A percentile compares a stretch with the other conserved stretches of the same genome.
Evolutionary conservation across 2,888 invertebrate genomes (phyloP).

Genomic region (Temnothorax rugatulus): DNA sequence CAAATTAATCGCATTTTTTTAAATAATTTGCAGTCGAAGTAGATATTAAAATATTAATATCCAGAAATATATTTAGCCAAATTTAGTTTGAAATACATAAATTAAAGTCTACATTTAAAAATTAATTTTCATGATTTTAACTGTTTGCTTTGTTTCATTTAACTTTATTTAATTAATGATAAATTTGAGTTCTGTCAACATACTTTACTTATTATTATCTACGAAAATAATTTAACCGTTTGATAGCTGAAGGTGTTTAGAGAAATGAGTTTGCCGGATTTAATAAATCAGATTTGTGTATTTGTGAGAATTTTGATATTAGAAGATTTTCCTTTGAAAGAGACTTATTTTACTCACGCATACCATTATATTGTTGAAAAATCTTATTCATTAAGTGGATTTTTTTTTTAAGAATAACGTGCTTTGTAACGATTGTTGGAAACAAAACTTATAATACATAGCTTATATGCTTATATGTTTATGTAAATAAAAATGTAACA

Average conservation of each 20-base stretch:
- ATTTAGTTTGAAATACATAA: not conserved
- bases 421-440: not conserved
- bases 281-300: slow-evolving; percentile 15
- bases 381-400: slow-evolving; percentile 8
- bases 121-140: not conserved
- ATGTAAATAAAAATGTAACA: not conserved
- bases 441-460: not conserved
- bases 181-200: not conserved
- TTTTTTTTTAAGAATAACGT: not conserved
- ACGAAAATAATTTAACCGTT: slow-evolving; percentile 20
- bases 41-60: not conserved
- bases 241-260: slow-evolving; percentile 12
- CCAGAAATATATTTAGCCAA: not conserved
- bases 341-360: not conserved
- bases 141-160: not conserved
- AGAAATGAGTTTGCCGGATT: not conserved
- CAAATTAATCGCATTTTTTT: not conserved
- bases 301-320: not conserved
- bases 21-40: not conserved
- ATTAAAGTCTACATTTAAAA: slow-evolving; percentile 17
- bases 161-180: not conserved
- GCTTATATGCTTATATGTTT: not conserved
- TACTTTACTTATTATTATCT: not conserved
- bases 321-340: slow-evolving; percentile 5
- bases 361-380: not conserved